Conservation (phyloP, 2,113 vertebrate genomes). For the Sardina pilchardus region DNA sequence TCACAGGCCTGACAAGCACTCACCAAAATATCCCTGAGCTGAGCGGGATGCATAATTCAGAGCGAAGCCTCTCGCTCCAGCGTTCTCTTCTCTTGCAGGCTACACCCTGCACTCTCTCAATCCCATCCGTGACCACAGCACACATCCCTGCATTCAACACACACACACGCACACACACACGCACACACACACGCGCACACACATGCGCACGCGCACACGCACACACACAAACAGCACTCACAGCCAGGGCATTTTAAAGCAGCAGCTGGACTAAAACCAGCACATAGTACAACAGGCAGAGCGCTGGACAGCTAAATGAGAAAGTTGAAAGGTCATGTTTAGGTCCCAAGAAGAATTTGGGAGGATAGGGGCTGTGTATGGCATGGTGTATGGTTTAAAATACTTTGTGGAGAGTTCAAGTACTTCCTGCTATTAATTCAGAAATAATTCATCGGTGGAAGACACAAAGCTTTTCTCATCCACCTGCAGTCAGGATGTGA, state of each 20-base stretch:
- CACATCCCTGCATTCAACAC: not conserved
- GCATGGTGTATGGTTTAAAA: not conserved
- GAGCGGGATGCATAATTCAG: constrained; percentile 51
- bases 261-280: not conserved
- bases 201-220: too few species aligned
- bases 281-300: not conserved
- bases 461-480: not conserved
- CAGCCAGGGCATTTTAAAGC: not conserved
- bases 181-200: not conserved
- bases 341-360: too few species aligned
- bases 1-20: constrained; percentile 38
- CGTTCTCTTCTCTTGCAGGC: not conserved
- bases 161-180: constrained; percentile 7
- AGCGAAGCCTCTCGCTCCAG: constrained; percentile 20
- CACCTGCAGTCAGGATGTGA: not conserved
- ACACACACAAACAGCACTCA: not conserved
- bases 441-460: not conserved
- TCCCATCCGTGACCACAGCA: not conserved
- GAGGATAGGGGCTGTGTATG: too few species aligned
- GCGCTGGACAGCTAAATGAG: not conserved
- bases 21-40: constrained; percentile 49
- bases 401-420: not conserved
- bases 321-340: not conserved
- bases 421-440: not conserved
- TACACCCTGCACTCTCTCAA: not conserved